Evolutionary conservation across 2,888 invertebrate genomes (phyloP), one percentile per base, ranked within the genome.

Genomic region (Amblyteles armatorius): DNA sequence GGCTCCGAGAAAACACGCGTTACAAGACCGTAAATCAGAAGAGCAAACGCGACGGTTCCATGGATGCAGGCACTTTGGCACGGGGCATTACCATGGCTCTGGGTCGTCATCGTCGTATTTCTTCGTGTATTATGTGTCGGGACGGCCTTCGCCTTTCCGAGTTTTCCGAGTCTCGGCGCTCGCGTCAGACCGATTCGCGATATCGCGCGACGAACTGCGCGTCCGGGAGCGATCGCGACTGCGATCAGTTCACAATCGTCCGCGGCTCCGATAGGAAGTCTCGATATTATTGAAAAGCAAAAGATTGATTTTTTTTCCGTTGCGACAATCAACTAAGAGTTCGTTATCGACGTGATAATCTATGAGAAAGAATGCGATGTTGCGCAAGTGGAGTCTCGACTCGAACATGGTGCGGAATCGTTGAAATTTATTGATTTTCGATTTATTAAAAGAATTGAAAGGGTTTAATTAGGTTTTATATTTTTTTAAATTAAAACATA

Each of bases 221-320:
- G n/a, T 22, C 22, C 76, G 44, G 3, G 65, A 55, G 13, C 73
- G 29, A 65, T 36, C 40, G 40, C 29, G 48, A 22, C 60, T 36
- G 22, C 68, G 69, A 69, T 82, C 82, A 85, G 85, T 85, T 76
- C 67, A 36, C 82, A 22, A 57, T 60, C 79, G 71, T 26, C 6
- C 82, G 82, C 94, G 97, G 97, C 90, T 96, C 97, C 16, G 98
- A 98, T 94, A 97, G 98, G 93, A 94, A 94, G 87, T 89, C 83
- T 74, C 69, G 13, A 26, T 29, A 3, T 29, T 36, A 26, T 74
- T 40, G 0, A 40, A 40, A 40, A 40, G 9, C 7, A 40, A 40
- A 40, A 11, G 40, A 2, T 40, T 9, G 9, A 40, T 74, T 57
- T 68, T 76, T 6, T 67, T 52, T 71, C 40, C 40, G 16, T 52